Evolutionary conservation across 2,797 vertebrate genomes (phyloP), one percentile per base, ranked within the genome.

Genomic region (Rhinogobio ventralis): DNA sequence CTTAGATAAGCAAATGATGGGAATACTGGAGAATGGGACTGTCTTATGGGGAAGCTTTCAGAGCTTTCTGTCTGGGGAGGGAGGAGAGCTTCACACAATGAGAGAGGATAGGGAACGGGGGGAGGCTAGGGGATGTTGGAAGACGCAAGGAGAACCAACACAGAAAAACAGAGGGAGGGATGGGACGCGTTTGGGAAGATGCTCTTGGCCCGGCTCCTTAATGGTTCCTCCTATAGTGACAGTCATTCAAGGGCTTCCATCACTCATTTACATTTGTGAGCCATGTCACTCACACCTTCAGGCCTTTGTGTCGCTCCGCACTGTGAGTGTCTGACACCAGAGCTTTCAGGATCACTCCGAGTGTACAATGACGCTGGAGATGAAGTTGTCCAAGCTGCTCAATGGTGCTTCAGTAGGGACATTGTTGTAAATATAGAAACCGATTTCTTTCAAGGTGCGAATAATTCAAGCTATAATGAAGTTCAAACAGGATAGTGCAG

Each of bases 1-100:
- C 88, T 89, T 85, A 88, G 87, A 85, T 86, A 90, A 88, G 87
- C 88, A 90, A 90, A 90, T 87, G 81, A 81, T 84, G 51, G 79
- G 82, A 69, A 84, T 78, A 72, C 64, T 81, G 85, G 82, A 89
- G 77, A 88, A 86, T 79, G 79, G 78, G 53, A 81, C 87, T 36
- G 69, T 85, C 86, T 72, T 85, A 78, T 81, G 74, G 71, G 76
- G 28, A 89, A 79, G 83, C 76, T 89, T 89, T 91, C 85, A 88
- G 85, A 83, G 69, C 55, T 85, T 80, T 82, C 80, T 79, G 64
- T 55, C 83, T 83, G 42, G 45, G 79, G 71, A 55, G 77, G 77
- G 71, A 73, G 69, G 36, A 64, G 60, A 79, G 74, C 68, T 78
- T 88, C 82, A 88, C 68, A 88, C 75, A 86, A 84, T 85, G 77